Conservation (phyloP, 37 sponge, comb jelly and placozoan genomes). For the Chondrosia reniformis region DNA sequence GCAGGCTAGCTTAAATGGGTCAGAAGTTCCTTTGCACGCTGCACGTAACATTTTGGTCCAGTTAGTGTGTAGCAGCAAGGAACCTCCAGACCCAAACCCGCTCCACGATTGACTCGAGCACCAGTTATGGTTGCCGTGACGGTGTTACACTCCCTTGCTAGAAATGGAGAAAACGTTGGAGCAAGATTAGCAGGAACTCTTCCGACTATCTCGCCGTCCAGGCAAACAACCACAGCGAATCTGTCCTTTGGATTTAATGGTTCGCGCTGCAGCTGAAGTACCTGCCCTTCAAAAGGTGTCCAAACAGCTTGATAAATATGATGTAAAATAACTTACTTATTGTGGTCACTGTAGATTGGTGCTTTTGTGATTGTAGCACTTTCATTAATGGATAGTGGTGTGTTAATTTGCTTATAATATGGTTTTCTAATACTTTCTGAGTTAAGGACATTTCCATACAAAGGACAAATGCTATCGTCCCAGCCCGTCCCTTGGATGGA, state of each 20-base stretch:
- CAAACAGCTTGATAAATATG: not conserved
- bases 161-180: not conserved
- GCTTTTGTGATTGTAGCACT: too few species aligned
- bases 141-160: slow-evolving; percentile 3
- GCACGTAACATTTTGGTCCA: not conserved
- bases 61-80: not conserved
- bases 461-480: too few species aligned
- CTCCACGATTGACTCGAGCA: not conserved
- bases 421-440: too few species aligned
- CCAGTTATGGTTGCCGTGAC: slow-evolving; percentile 10
- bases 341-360: too few species aligned
- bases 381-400: too few species aligned
- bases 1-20: too few species aligned
- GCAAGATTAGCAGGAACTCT: slow-evolving; percentile 2
- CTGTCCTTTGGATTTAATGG: slow-evolving; percentile 10
- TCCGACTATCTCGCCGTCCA: slow-evolving; percentile 1
- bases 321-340: too few species aligned
- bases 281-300: not conserved
- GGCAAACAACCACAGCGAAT: slow-evolving; percentile 2
- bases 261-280: slow-evolving; percentile 4
- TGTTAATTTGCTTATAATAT: too few species aligned
- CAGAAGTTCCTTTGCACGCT: slow-evolving; percentile 3
- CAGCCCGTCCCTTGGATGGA: too few species aligned
- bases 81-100: slow-evolving; percentile 9
- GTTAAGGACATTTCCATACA: too few species aligned